Conservation (phyloP, 2,113 vertebrate species). For the Machaerirhynchus nigripectus region DNA sequence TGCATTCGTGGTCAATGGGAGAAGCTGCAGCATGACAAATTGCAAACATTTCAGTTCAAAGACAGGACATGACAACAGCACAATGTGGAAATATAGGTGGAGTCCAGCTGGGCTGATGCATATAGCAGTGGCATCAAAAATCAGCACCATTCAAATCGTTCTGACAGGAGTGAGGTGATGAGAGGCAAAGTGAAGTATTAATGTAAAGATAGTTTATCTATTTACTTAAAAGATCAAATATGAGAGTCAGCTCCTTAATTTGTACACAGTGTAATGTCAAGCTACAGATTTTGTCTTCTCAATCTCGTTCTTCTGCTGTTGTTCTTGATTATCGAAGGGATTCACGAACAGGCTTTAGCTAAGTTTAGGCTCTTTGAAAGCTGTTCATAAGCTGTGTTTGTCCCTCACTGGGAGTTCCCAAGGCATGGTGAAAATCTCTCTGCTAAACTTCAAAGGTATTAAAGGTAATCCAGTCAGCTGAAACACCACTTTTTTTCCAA, state of each 20-base stretch:
- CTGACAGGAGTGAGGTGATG: background rate
- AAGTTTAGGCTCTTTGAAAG: conserved; percentile 1
- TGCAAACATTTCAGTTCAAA: background rate
- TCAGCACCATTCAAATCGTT: background rate
- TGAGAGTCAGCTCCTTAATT: background rate
- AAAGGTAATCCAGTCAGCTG: background rate
- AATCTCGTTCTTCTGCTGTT: background rate
- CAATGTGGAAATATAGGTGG: background rate
- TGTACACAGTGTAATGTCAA: background rate
- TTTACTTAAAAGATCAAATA: background rate
- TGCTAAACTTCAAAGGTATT: background rate
- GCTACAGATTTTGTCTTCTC: background rate
- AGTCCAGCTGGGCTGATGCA: background rate
- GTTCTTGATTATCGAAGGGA: background rate
- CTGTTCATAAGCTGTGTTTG: background rate
- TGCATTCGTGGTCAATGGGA: background rate
- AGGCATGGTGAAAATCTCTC: background rate
- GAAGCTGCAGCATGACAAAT: background rate
- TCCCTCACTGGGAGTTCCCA: background rate
- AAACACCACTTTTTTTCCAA: background rate
- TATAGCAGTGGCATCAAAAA: background rate
- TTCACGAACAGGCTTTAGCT: background rate
- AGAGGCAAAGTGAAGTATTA: background rate
- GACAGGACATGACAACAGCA: background rate
- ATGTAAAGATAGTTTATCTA: background rate